Base-by-base conservation (phyloP, 2,888 invertebrate genomes). In the Papilio demoleus region DNA sequence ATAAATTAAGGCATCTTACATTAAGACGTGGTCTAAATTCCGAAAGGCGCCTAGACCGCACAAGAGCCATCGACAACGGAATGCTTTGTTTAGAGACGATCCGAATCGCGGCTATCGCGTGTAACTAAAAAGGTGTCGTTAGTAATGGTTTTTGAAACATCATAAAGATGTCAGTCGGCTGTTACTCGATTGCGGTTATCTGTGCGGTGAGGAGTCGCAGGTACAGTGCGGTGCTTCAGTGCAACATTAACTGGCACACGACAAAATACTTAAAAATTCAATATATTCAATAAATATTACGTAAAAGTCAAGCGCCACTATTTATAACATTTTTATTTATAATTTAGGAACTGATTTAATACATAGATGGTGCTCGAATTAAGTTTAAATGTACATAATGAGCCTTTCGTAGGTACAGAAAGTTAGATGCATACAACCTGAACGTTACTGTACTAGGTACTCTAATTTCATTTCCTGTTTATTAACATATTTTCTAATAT, bases 71-170 rank as follows among this genome's bases (percentile, higher is more conserved):
- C 82, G 82, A 81, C 83, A 79, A 76, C 73, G 74, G 81, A 84
- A 76, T 86, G 86, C 88, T 88, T 90, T 90, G 88, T n/a, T n/a
- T n/a, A n/a, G 75, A 78, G 74, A 74, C 78, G 79, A 77, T 73
- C 68, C 80, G 81, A 85, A 84, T 87, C 83, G 79, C 82, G 78
- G 76, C 82, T 92, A 92, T 92, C 92, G 79, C 84, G 73, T 81
- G 89, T 92, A 92, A 92, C 92, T 92, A 92, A 92, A 90, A 92
- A 90, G 92, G 92, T 92, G 92, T 92, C 92, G 90, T 91, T 90
- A 88, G 89, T 92, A 90, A 92, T 92, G 92, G 90, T 88, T 86
- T 91, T 87, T 88, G 88, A 88, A 86, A 87, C 92, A 88, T 92
- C 92, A 92, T 92, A 92, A 92, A 92, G 92, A 92, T 92, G 92